Conservation (phyloP, 2,888 invertebrate species). For the Aphrophora alni region DNA sequence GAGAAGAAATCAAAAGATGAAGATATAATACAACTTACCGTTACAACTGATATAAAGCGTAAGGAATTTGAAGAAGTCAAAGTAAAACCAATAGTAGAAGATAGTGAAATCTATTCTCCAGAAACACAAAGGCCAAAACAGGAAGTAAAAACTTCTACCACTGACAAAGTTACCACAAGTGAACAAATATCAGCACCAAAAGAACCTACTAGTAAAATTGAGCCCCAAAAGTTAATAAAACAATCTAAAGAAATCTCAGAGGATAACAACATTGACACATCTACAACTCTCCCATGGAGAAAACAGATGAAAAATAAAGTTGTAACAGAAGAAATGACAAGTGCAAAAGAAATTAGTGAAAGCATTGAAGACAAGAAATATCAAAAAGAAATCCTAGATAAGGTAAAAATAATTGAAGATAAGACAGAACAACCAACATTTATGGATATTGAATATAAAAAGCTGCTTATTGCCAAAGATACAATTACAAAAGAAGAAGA, state of each 20-base stretch:
- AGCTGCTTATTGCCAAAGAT: constrained; percentile 62
- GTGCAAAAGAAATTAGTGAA: not conserved
- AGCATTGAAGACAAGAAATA: not conserved
- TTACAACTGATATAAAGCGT: not conserved
- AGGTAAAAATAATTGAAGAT: no score
- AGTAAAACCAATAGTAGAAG: not conserved
- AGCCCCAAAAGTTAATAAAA: no score
- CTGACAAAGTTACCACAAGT: no score
- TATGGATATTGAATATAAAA: constrained; percentile 52
- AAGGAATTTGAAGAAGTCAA: constrained; percentile 41
- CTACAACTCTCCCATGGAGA: no score
- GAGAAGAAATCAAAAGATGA: constrained; percentile 30
- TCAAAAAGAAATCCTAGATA: no score
- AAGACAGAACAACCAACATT: no score
- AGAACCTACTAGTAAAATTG: no score
- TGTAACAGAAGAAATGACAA: not conserved
- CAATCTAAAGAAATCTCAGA: not conserved
- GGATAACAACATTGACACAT: not conserved
- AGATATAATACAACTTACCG: not conserved
- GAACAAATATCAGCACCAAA: no score
- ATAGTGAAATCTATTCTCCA: no score
- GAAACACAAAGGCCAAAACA: no score
- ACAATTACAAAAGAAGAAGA: constrained; percentile 56
- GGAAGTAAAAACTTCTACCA: no score
- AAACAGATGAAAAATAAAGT: not conserved